Base-by-base conservation (phyloP, 2,888 invertebrate species). In the Stenodera caucasica region DNA sequence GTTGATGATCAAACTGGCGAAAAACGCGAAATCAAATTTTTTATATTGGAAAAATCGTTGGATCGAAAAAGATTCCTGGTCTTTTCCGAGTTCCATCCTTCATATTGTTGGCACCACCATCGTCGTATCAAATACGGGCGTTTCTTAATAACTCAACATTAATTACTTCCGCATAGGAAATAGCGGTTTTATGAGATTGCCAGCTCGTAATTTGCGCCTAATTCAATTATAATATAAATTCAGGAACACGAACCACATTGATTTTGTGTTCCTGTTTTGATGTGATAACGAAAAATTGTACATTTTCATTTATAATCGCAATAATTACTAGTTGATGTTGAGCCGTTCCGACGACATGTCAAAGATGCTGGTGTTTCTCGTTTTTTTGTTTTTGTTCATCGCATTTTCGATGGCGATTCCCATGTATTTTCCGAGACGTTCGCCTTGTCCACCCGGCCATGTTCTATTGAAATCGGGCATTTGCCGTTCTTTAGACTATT, bases 231-330 rank as follows among this genome's bases (percentile, higher is more conserved):
- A 54, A 61, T 60, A 64, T 66, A 62, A 61, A 67, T 67, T 67
- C 65, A 67, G 65, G 65, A 65, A 67, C 67, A 67, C 67, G 65
- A 67, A 67, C 63, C 65, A 55, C 67, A 67, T 60, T 63, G 66
- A 61, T 64, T 63, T 63, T 55, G 58, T 52, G 66, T 63, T 66
- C 64, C 66, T 66, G 66, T 61, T 58, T 53, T 52, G 50, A 40
- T 49, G 54, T 50, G 64, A 66, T 64, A 65, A 67, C 18, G 21
- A 7, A 21, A 40, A 40, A 9, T 6, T n/a, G 26, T 5, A 26
- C 1, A 11, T 21, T 15, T n/a, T 35, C 14, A 35, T 35, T 35
- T 35, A 14, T 35, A 14, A n/a, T 11, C 2, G 2, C 5, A 33
- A 12, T 37, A 15, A 37, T 15, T 14, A 40, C 11, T 18, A 18